These are phyloP conservation scores for Acholoe squamosa DNA, from an alignment of 2,888 invertebrate species.

Conservation along the genomic window DNA sequence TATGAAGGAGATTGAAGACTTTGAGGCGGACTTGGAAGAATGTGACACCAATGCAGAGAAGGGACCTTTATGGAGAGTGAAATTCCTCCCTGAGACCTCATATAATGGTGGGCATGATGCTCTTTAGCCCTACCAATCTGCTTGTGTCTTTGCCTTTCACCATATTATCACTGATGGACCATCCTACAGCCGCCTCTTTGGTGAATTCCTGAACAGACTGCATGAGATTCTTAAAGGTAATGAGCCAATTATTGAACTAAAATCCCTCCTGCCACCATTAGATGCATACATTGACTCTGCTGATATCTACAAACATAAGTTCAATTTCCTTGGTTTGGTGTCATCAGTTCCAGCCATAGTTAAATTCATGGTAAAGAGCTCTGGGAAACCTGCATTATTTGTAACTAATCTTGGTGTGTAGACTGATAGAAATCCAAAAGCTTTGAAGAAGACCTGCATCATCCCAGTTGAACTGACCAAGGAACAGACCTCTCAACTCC, in stretches of 20 bases:
- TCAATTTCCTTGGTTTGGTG: background rate
- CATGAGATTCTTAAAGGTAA: background rate
- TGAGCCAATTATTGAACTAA: background rate
- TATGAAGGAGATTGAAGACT: background rate
- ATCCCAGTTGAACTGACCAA: background rate
- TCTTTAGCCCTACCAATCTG: background rate
- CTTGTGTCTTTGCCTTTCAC: slow-evolving; percentile 28
- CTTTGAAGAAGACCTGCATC: background rate
- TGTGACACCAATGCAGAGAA: background rate
- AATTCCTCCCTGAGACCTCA: background rate
- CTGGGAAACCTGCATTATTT: background rate
- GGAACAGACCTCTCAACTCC: background rate
- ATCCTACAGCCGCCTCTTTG: background rate
- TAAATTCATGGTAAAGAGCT: background rate
- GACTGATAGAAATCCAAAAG: background rate
- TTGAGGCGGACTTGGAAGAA: background rate
- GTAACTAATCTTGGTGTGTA: background rate
- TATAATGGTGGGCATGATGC: background rate
- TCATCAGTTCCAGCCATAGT: background rate
- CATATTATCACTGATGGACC: slow-evolving; percentile 8
- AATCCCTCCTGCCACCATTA: background rate
- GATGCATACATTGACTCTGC: background rate
- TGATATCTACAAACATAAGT: background rate
- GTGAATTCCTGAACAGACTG: background rate
- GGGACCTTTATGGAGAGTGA: slow-evolving; percentile 11